These are phyloP conservation scores for Planiliza haematocheilus DNA, from an alignment of 2,113 vertebrate genomes.

Conservation along the genomic window DNA sequence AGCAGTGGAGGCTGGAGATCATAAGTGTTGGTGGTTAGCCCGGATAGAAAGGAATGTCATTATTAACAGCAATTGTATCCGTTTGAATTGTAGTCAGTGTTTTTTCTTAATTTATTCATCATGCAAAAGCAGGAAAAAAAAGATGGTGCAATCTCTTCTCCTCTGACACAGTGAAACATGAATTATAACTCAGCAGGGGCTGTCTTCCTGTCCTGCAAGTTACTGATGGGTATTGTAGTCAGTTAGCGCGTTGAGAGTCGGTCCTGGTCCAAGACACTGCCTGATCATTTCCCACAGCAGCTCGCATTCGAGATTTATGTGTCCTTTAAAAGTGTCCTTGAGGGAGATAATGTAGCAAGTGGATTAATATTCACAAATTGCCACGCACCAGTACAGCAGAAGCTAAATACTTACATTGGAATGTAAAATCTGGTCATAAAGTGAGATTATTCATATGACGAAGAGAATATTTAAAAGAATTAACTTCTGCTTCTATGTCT, in stretches of 20 bases:
- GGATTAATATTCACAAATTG: no score
- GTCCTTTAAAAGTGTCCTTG: slow-evolving; percentile 34
- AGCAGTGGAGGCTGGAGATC: slow-evolving; percentile 31
- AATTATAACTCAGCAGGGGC: slow-evolving; percentile 41
- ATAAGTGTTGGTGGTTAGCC: slow-evolving; percentile 41
- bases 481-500: neutral
- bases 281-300: slow-evolving; percentile 14
- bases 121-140: slow-evolving; percentile 1
- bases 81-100: slow-evolving; percentile 2
- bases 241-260: neutral
- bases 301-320: neutral
- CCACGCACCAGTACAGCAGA: neutral
- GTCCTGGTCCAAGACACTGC: neutral
- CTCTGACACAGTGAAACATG: slow-evolving; percentile 54
- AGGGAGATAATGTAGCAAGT: neutral
- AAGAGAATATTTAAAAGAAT: no score
- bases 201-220: neutral
- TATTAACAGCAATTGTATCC: slow-evolving; percentile 28
- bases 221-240: slow-evolving; percentile 16
- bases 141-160: slow-evolving; percentile 6
- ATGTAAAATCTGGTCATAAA: neutral
- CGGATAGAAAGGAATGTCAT: slow-evolving; percentile 43
- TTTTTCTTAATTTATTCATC: slow-evolving; percentile 13
- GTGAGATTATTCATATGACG: no score
- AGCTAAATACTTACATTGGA: neutral